phyloP scores from a whole-genome alignment of 2,888 invertebrate species.

The Muscina levida region DNA sequence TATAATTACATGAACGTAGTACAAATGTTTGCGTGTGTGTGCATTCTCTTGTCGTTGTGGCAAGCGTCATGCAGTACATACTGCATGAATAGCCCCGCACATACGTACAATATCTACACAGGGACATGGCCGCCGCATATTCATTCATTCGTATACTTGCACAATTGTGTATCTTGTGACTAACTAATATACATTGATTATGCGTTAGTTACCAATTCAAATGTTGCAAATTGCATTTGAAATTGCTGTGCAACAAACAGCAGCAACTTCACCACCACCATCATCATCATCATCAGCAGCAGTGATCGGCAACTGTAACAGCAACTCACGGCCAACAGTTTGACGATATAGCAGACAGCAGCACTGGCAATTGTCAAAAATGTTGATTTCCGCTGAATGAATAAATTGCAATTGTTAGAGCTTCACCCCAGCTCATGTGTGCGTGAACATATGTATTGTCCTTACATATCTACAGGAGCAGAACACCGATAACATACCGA shows the following conservation, averaged over 20 bases:
- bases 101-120: background rate
- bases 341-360: constrained; percentile 1
- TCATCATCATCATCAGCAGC: constrained; percentile 17
- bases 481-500: too few species aligned
- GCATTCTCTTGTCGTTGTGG: background rate
- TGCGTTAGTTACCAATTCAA: constrained; percentile 66
- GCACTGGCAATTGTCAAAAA: constrained; percentile 59
- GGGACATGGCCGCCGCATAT: background rate
- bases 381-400: constrained; percentile 63
- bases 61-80: constrained; percentile 6
- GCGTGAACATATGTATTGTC: background rate
- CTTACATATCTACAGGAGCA: background rate
- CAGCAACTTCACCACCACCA: constrained; percentile 18
- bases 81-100: background rate
- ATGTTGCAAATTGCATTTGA: constrained; percentile 64
- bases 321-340: constrained; percentile 21
- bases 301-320: background rate
- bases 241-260: constrained; percentile 51
- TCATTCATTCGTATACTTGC: background rate
- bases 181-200: constrained; percentile 62
- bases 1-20: constrained; percentile 38
- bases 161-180: constrained; percentile 39
- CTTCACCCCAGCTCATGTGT: too few species aligned
- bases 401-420: constrained; percentile 35
- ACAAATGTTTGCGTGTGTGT: constrained; percentile 34